A percentile compares a stretch with the other conserved stretches of the same genome.
Conservation (phyloP, 2,797 vertebrate genomes). For the Lophura swinhoii region DNA sequence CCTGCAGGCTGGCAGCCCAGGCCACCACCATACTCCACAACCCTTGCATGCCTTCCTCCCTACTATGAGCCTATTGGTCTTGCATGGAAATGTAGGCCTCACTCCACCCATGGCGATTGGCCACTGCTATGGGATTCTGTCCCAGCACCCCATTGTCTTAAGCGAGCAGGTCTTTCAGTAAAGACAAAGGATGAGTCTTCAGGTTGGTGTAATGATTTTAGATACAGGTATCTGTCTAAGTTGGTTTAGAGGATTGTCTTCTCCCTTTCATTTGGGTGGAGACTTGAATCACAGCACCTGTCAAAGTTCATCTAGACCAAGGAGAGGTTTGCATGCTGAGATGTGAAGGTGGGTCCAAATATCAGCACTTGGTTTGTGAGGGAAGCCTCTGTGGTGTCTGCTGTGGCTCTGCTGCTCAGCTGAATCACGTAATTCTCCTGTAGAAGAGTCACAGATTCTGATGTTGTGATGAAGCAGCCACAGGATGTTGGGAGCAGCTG, state of each 20-base stretch:
- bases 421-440: fast-evolving
- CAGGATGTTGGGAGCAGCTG: not conserved
- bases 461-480: not conserved
- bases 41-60: not conserved
- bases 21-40: not conserved
- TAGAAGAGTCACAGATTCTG: fast-evolving
- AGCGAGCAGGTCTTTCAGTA: not conserved
- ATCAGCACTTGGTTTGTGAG: not conserved
- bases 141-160: not conserved
- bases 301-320: not conserved
- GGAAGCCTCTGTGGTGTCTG: not conserved
- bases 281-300: fast-evolving
- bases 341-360: not conserved
- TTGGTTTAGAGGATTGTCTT: not conserved
- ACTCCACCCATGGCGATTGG: fast-evolving
- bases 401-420: not conserved
- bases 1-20: not conserved
- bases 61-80: fast-evolving
- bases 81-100: not conserved
- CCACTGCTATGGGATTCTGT: not conserved
- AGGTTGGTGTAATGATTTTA: not conserved
- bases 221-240: not conserved
- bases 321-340: not conserved
- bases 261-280: fast-evolving
- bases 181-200: not conserved